phyloP scores from a whole-genome alignment of 1,140 invertebrate species.

The Xylocopa sonorina region DNA sequence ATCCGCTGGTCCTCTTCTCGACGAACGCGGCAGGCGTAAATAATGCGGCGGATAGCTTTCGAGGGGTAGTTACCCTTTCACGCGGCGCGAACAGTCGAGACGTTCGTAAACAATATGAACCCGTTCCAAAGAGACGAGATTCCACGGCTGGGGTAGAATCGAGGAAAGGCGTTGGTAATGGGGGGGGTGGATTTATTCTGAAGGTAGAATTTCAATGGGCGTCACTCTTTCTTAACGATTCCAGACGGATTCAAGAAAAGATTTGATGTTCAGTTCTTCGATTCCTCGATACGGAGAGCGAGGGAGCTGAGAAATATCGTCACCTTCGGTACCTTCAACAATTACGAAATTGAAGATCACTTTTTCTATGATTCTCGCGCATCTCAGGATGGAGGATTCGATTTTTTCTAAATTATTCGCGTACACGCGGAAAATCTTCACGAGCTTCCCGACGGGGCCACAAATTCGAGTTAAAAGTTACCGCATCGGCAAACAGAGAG shows the following conservation, averaged over 20 bases:
- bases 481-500: not conserved
- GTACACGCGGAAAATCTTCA: not conserved
- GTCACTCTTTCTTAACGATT: too few species aligned
- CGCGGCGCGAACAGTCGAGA: conserved; percentile 13
- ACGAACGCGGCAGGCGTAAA: conserved; percentile 71
- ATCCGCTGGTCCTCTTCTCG: conserved; percentile 70
- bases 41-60: conserved; percentile 64
- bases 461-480: conserved; percentile 25
- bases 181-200: not conserved
- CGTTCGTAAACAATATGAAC: conserved; percentile 31
- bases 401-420: not conserved
- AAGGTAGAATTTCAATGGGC: not conserved
- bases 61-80: conserved; percentile 15
- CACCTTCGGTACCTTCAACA: too few species aligned
- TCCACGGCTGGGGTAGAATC: not conserved
- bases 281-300: too few species aligned
- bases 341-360: too few species aligned
- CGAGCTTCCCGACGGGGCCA: not conserved
- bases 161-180: not conserved
- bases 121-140: not conserved
- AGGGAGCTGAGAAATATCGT: too few species aligned
- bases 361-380: too few species aligned
- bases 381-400: too few species aligned
- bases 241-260: too few species aligned
- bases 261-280: too few species aligned